phyloP scores from a whole-genome alignment of 2,888 invertebrate genomes.

The Epistrophe grossulariae region DNA sequence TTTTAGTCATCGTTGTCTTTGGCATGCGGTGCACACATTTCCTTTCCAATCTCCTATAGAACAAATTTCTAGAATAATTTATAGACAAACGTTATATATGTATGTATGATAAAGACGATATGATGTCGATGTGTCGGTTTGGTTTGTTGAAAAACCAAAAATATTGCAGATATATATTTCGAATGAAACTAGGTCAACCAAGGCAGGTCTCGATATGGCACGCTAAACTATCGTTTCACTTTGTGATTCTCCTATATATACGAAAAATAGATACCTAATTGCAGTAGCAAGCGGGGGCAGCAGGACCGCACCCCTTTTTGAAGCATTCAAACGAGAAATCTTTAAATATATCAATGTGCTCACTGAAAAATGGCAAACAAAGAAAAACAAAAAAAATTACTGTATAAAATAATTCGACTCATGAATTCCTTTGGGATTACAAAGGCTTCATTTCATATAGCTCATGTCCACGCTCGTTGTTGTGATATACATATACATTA shows the following conservation, averaged over 20 bases:
- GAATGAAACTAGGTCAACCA: constrained; percentile 59
- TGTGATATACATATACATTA: no score
- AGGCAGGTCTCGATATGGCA: constrained; percentile 57
- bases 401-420: constrained; percentile 25
- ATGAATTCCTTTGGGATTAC: constrained; percentile 61
- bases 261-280: background rate
- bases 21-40: constrained; percentile 51
- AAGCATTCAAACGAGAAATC: constrained; percentile 50
- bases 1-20: background rate
- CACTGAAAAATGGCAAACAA: constrained; percentile 24
- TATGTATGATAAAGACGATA: constrained; percentile 25
- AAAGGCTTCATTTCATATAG: constrained; percentile 51
- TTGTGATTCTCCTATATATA: background rate
- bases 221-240: constrained; percentile 55
- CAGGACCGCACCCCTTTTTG: constrained; percentile 52
- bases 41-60: constrained; percentile 50
- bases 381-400: constrained; percentile 8
- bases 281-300: constrained; percentile 17
- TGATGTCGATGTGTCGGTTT: constrained; percentile 3
- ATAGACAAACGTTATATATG: constrained; percentile 37
- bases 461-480: constrained; percentile 32
- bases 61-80: constrained; percentile 64
- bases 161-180: constrained; percentile 66
- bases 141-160: constrained; percentile 36
- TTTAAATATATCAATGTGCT: constrained; percentile 41